Evolutionary conservation across 2,888 invertebrate genomes (phyloP).

Genomic region (Caenorhabditis auriculariae): DNA sequence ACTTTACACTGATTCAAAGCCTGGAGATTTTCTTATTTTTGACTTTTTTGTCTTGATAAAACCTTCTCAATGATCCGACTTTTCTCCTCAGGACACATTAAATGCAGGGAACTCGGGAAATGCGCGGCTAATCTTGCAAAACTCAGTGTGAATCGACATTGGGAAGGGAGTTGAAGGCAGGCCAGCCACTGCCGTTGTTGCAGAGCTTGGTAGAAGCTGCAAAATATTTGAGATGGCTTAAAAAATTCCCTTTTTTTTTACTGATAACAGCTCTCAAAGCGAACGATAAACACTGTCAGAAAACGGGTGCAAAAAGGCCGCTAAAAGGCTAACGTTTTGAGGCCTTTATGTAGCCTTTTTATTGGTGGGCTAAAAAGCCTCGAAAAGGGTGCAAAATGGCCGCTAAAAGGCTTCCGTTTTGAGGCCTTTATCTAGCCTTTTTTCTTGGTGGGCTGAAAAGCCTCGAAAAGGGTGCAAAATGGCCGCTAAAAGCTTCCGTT

Average conservation of each 20-base stretch:
- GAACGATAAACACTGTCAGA: no score
- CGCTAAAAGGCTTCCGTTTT: no score
- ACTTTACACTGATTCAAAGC: conserved; percentile 87
- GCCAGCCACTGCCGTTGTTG: conserved; percentile 83
- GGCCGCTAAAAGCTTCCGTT: no score
- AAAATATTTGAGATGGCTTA: conserved; percentile 65
- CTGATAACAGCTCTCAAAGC: no score
- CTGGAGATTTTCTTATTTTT: conserved; percentile 11
- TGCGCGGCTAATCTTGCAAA: conserved; percentile 97
- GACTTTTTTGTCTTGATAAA: not conserved
- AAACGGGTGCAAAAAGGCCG: no score
- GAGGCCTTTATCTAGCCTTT: no score
- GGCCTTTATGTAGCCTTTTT: no score
- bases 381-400: no score
- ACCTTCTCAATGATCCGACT: conserved; percentile 49
- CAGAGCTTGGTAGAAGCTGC: conserved; percentile 68
- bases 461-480: no score
- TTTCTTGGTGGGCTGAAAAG: no score
- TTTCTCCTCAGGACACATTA: conserved; percentile 91
- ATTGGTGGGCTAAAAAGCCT: no score
- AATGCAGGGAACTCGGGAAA: conserved; percentile 95
- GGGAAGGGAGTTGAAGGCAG: conserved; percentile 97
- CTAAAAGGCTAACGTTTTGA: no score
- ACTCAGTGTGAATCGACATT: conserved; percentile 87
- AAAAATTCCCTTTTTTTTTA: not conserved